Base-by-base conservation (phyloP, 2,113 vertebrate species). In the Cisticola juncidis region DNA sequence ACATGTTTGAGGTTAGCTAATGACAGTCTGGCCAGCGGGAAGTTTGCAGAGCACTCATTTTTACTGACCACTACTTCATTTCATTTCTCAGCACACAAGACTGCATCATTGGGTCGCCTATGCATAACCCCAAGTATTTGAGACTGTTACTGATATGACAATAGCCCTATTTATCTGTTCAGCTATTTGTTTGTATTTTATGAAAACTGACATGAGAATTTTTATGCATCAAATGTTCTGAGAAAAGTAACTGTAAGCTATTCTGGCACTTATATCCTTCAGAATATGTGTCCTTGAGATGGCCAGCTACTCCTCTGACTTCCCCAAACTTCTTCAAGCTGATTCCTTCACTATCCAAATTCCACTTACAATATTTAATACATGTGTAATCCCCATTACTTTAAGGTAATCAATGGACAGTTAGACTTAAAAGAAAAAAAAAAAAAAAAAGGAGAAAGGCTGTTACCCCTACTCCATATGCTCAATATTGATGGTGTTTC, bases 201-300 rank as follows among this genome's bases (percentile, higher is more conserved):
- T 6, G 4, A 83, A 91, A 94, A 83, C 40, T 73, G 70, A 80
- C 64, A 68, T 90, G 61, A 91, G 50, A 94, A 92, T 94, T 94
- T 95, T 92, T 83, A 85, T 87, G 94, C 69, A 80, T 96, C 82
- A 44, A 40, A 12, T 79, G 82, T 94, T 97, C 70, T 94, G 92
- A 53, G n/a, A 94, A 97, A 94, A 93, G 94, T 84, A 90, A 92
- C 88, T 92, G 61, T 94, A 96, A 97, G 88, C 81, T 82, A 61
- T 89, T 77, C 11, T 53, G 61, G 22, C 36, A 81, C 4, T 57
- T 4, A 15, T 36, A 82, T 51, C 56, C 80, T 93, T 76, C 45
- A 64, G 87, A 72, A 86, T 92, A 95, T 44, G 15, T 9, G 18
- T 93, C 96, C 70, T 95, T 94, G 81, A 92, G 50, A 47, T 54